These are phyloP conservation scores for Orthonyx spaldingii DNA, from an alignment of 2,113 vertebrate species.

Conservation along the genomic window DNA sequence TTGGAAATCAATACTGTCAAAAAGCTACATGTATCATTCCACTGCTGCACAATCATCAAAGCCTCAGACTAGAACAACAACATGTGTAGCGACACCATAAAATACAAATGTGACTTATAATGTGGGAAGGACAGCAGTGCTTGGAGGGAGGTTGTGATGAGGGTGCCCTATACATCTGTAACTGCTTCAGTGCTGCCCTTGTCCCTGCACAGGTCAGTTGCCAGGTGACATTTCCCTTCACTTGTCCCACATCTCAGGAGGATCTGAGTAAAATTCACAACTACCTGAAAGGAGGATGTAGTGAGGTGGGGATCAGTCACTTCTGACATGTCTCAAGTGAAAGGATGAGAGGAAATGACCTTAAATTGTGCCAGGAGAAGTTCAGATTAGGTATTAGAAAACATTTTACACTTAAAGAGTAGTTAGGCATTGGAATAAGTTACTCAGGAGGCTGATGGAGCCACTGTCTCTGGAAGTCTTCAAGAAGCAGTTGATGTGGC, in stretches of 20 bases:
- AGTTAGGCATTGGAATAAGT: neutral
- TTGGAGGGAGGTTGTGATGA: neutral
- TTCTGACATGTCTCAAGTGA: neutral
- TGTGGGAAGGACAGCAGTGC: neutral
- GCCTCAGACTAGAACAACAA: neutral
- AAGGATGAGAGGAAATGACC: neutral
- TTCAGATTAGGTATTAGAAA: neutral
- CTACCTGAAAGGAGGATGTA: neutral
- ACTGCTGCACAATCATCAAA: neutral
- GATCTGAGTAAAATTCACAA: neutral
- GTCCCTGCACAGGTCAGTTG: neutral
- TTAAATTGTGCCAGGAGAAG: neutral
- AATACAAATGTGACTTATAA: neutral
- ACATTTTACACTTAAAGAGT: neutral
- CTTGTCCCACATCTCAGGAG: neutral
- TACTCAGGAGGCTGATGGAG: neutral
- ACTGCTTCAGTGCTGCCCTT: neutral
- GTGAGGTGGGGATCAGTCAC: neutral
- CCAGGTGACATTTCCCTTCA: neutral
- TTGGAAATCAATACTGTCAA: neutral
- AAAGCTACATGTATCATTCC: neutral
- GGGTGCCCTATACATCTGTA: neutral
- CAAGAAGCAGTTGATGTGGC: neutral
- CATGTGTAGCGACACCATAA: neutral
- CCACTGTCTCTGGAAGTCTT: neutral